Conservation (phyloP, 2,888 invertebrate species). For the Conistra vaccinii region DNA sequence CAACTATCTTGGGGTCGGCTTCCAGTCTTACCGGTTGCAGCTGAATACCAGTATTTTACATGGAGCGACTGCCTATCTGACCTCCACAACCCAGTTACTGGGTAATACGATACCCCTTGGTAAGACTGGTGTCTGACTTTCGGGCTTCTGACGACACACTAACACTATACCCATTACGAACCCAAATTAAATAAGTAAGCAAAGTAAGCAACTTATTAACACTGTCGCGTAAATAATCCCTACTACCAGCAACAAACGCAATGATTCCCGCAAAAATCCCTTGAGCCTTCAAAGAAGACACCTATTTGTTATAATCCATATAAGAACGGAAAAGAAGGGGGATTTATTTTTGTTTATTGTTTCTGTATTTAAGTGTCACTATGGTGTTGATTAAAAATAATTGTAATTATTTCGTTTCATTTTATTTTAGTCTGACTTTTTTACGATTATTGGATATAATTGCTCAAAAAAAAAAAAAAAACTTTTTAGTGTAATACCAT, state of each 20-base stretch:
- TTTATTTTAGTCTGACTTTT: too few species aligned
- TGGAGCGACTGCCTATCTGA: too few species aligned
- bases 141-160: too few species aligned
- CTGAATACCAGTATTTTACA: too few species aligned
- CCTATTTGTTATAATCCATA: constrained; percentile 59
- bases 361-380: constrained; percentile 6
- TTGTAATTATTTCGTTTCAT: neutral
- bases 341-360: constrained; percentile 46
- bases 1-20: too few species aligned
- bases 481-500: too few species aligned
- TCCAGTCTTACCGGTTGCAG: too few species aligned
- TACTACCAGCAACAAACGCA: constrained; percentile 56
- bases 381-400: constrained; percentile 34
- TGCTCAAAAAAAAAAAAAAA: too few species aligned
- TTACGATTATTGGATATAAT: too few species aligned
- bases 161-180: neutral
- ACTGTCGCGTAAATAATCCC: constrained; percentile 46
- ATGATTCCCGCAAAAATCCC: constrained; percentile 56
- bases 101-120: too few species aligned
- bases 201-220: constrained; percentile 28
- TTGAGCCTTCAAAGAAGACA: constrained; percentile 65
- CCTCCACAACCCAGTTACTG: too few species aligned
- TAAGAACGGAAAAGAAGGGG: constrained; percentile 12
- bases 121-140: too few species aligned
- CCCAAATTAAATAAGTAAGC: constrained; percentile 1